A percentile compares a stretch with the other conserved stretches of the same genome.
Conservation (phyloP, 2,888 invertebrate genomes). For the Tineola bisselliella region DNA sequence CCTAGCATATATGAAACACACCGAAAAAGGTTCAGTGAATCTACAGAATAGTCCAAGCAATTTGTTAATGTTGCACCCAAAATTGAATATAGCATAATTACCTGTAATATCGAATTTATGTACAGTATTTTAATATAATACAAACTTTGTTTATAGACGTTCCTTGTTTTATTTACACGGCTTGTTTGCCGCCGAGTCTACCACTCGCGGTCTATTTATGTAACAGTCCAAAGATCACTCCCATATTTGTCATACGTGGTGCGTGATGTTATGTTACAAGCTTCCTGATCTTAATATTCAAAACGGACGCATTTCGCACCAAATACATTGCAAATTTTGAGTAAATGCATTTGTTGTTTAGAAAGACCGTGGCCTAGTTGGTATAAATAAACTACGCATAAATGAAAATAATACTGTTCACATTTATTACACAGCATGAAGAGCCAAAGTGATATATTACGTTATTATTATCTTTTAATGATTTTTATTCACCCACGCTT, state of each 20-base stretch:
- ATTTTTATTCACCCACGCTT: too few relatives aligned
- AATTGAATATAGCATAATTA: background rate
- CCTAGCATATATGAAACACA: slow-evolving; percentile 82
- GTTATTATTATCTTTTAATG: too few relatives aligned
- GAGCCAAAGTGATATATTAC: too few relatives aligned
- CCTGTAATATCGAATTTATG: background rate
- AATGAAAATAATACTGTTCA: too few relatives aligned
- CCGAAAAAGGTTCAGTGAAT: slow-evolving; percentile 37
- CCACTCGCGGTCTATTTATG: background rate
- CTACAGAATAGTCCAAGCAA: background rate
- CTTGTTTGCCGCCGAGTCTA: background rate
- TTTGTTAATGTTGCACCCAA: background rate
- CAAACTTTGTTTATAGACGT: background rate
- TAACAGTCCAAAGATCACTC: background rate
- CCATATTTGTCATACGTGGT: background rate
- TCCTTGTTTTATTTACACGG: background rate
- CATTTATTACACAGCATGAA: too few relatives aligned
- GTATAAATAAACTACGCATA: too few relatives aligned
- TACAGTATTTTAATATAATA: background rate
- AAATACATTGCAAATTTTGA: too few relatives aligned
- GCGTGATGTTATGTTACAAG: background rate
- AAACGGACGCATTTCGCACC: too few relatives aligned
- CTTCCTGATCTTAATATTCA: background rate
- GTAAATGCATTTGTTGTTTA: too few relatives aligned
- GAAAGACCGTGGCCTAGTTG: too few relatives aligned